phyloP scores from a whole-genome alignment of 2,888 invertebrate genomes.

The Plemyria rubiginata region DNA sequence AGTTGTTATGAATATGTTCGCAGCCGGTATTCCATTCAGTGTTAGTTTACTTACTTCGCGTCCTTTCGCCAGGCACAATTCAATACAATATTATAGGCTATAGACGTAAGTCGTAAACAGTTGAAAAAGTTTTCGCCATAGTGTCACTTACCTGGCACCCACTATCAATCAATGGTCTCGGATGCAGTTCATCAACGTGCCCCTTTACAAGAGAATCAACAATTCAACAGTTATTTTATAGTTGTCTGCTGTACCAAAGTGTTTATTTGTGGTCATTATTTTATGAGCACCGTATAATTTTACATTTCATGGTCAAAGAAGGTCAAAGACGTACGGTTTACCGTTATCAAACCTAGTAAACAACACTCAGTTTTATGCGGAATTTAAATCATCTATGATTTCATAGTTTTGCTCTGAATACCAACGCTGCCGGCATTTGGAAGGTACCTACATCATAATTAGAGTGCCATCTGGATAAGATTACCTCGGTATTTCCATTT shows the following conservation, averaged over 20 bases:
- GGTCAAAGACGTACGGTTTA: conserved; percentile 7
- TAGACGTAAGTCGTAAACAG: not conserved
- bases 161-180: not conserved
- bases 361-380: not conserved
- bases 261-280: not conserved
- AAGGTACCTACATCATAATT: not conserved
- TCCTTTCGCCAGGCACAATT: conserved; percentile 15
- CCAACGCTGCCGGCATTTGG: not conserved
- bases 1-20: conserved; percentile 34
- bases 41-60: conserved; percentile 22
- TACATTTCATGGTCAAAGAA: conserved; percentile 6
- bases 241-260: not conserved
- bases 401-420: conserved; percentile 3
- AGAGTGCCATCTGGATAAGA: not conserved
- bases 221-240: not conserved
- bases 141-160: not conserved
- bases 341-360: not conserved
- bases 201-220: not conserved
- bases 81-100: conserved; percentile 10
- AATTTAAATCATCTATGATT: not conserved
- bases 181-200: not conserved
- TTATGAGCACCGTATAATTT: conserved; percentile 4
- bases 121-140: not conserved
- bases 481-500: conserved; percentile 6
- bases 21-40: conserved; percentile 26